phyloP scores from a whole-genome alignment of 2,888 invertebrate genomes.

The Chrysina gloriosa region DNA sequence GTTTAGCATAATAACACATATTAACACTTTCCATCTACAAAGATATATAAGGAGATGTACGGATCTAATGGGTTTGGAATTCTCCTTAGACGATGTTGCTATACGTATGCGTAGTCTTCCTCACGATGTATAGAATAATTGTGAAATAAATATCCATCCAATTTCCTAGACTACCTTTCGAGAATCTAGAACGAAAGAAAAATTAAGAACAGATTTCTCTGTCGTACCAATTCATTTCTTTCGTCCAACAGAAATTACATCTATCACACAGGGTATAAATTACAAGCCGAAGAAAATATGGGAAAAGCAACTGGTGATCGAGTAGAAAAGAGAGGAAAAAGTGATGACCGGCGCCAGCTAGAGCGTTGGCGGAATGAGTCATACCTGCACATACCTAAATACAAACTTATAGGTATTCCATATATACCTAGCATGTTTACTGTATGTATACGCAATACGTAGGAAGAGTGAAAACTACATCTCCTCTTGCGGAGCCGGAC shows the following conservation, averaged over 20 bases:
- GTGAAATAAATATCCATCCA: too few relatives aligned
- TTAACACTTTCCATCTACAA: too few relatives aligned
- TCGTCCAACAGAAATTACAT: constrained; percentile 12
- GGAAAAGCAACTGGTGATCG: constrained; percentile 1
- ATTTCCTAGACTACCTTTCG: too few relatives aligned
- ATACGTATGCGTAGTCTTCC: too few relatives aligned
- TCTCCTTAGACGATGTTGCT: too few relatives aligned
- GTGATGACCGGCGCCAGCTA: constrained; percentile 45
- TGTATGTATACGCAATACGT: constrained; percentile 24
- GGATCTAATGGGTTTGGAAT: too few relatives aligned
- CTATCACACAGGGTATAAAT: constrained; percentile 19
- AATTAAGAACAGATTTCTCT: too few relatives aligned
- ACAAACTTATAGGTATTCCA: constrained; percentile 7
- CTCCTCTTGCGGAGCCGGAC: constrained; percentile 43
- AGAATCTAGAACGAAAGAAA: too few relatives aligned
- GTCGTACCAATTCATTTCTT: constrained; percentile 4
- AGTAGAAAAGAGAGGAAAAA: constrained; percentile 11
- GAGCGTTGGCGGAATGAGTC: constrained; percentile 49
- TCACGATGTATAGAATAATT: too few relatives aligned
- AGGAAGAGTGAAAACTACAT: constrained; percentile 34
- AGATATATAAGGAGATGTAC: too few relatives aligned
- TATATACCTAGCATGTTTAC: constrained; percentile 4
- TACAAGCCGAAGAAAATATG: constrained; percentile 1
- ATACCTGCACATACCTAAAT: constrained; percentile 19
- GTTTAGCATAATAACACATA: too few relatives aligned